Evolutionary conservation across 30 jellyfish, hydroid and myxozoan genomes (phyloP).

Genomic region (Hydra vulgaris): DNA sequence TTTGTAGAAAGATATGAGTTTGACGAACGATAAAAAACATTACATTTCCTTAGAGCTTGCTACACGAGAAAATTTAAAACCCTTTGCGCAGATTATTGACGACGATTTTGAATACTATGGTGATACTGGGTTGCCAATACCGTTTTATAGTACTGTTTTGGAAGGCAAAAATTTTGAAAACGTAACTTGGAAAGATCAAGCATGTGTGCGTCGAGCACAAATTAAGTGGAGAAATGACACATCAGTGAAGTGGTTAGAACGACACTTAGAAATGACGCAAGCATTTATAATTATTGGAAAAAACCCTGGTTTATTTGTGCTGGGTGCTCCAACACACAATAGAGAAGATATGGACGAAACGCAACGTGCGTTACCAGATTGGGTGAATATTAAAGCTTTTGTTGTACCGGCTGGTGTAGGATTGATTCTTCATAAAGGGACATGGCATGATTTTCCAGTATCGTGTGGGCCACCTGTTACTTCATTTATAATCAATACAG

Average conservation of each 20-base stretch:
- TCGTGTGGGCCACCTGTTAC: conserved; percentile 7
- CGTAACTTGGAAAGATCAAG: conserved; percentile 9
- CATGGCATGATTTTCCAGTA: conserved; percentile 10
- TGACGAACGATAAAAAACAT: not conserved
- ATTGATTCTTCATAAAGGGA: not conserved
- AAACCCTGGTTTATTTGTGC: conserved; percentile 3
- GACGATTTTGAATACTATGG: not conserved
- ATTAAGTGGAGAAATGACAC: conserved; percentile 2
- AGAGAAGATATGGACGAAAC: not conserved
- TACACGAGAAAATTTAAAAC: not conserved
- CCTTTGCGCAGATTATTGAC: not conserved
- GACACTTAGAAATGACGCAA: conserved; percentile 11
- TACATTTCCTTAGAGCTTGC: not conserved
- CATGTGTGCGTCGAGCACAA: not conserved
- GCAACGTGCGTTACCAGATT: conserved; percentile 1
- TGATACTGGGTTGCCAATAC: not conserved
- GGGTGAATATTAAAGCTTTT: not conserved
- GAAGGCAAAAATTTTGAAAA: not conserved
- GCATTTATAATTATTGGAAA: not conserved
- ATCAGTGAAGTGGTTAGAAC: not conserved
- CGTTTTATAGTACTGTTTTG: not conserved
- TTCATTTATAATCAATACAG: not conserved
- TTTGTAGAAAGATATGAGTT: no score
- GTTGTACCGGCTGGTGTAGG: conserved; percentile 9
- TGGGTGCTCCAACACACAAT: conserved; percentile 1